Evolutionary conservation across 2,113 vertebrate species (phyloP).

Genomic region (Atractosteus spatula): DNA sequence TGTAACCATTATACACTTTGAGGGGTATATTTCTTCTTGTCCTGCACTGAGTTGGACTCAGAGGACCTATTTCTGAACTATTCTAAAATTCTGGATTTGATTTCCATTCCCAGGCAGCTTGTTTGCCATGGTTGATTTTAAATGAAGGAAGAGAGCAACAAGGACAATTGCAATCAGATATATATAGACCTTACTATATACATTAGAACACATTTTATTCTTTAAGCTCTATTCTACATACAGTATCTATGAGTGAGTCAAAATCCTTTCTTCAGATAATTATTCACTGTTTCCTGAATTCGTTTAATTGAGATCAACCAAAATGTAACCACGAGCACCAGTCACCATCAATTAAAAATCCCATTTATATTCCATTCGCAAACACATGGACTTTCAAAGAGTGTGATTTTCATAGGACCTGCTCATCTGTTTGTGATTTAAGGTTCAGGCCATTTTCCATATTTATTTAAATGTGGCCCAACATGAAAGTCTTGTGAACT

Average conservation of each 20-base stretch:
- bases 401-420: constrained; percentile 74
- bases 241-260: constrained; percentile 52
- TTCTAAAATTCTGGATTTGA: constrained; percentile 58
- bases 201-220: constrained; percentile 4
- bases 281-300: constrained; percentile 75
- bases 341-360: constrained; percentile 90
- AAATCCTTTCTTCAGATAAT: constrained; percentile 67
- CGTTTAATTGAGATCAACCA: constrained; percentile 80
- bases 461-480: constrained; percentile 85
- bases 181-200: constrained; percentile 30
- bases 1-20: too few species aligned
- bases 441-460: constrained; percentile 77
- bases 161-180: constrained; percentile 58
- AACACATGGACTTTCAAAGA: constrained; percentile 76
- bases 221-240: constrained; percentile 12
- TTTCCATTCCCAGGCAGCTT: constrained; percentile 60
- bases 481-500: constrained; percentile 73
- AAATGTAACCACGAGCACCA: constrained; percentile 75
- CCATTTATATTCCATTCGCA: constrained; percentile 76
- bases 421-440: constrained; percentile 92
- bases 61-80: constrained; percentile 43
- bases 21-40: constrained; percentile 21
- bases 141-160: constrained; percentile 45
- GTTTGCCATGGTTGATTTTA: constrained; percentile 49
- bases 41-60: constrained; percentile 28